Percentiles rank a stretch among this genome's conserved stretches.
Conservation (phyloP, 2,113 vertebrate species). For the Lagenorhynchus albirostris region DNA sequence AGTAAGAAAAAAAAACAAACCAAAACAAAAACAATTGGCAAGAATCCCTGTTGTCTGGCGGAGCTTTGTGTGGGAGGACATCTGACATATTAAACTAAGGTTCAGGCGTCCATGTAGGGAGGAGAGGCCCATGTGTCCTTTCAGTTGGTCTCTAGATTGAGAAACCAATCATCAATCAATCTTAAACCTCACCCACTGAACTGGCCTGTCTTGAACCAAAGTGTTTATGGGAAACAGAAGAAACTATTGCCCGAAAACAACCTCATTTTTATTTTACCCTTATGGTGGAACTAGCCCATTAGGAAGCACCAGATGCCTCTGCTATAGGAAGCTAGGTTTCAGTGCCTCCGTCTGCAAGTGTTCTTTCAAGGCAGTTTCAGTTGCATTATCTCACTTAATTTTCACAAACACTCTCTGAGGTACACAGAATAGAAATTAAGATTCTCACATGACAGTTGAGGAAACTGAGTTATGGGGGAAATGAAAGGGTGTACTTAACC, state of each 20-base stretch:
- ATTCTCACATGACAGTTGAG: background rate
- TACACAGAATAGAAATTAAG: background rate
- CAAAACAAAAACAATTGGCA: background rate
- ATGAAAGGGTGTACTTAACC: background rate
- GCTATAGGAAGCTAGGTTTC: background rate
- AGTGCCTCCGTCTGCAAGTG: background rate
- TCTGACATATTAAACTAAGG: conserved; percentile 55
- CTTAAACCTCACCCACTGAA: conserved; percentile 16
- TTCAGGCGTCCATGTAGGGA: conserved; percentile 20
- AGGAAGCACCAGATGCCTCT: background rate
- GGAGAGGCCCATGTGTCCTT: background rate
- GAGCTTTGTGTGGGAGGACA: conserved; percentile 35
- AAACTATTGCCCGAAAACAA: background rate
- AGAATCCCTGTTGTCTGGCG: background rate
- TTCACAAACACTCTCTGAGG: background rate
- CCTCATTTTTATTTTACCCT: background rate
- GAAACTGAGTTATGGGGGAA: background rate
- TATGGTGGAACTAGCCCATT: background rate
- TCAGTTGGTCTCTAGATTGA: background rate
- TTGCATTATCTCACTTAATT: background rate
- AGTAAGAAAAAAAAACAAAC: background rate
- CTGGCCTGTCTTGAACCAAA: background rate
- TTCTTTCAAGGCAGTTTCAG: background rate
- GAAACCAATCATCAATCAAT: conserved; percentile 45
- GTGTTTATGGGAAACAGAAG: conserved; percentile 24